These are phyloP conservation scores for Nemotelus pantherinus DNA, from an alignment of 2,888 invertebrate species.

Conservation along the genomic window DNA sequence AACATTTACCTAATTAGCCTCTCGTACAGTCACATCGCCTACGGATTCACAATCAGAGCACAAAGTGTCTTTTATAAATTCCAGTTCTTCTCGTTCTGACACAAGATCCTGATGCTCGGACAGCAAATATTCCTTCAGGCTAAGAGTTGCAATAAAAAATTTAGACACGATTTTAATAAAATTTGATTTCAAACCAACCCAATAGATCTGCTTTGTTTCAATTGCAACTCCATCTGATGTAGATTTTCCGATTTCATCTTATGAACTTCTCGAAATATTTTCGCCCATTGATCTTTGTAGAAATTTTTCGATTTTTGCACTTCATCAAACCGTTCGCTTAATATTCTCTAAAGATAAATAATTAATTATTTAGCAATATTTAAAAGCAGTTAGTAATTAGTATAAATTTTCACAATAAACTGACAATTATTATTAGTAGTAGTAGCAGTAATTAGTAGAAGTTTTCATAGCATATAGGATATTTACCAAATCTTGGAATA, in stretches of 20 bases:
- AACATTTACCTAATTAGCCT: neutral
- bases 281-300: conserved; percentile 81
- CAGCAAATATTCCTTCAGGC: conserved; percentile 47
- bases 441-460: neutral
- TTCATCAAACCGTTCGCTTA: conserved; percentile 73
- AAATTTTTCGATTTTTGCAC: conserved; percentile 75
- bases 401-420: too few species aligned
- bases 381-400: neutral
- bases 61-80: conserved; percentile 41
- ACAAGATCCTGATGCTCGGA: conserved; percentile 60
- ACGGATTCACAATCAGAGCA: conserved; percentile 39
- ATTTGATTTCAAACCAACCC: conserved; percentile 33
- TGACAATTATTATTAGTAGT: neutral
- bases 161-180: neutral
- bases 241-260: conserved; percentile 64
- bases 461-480: neutral
- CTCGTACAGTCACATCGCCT: neutral
- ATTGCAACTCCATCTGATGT: conserved; percentile 46
- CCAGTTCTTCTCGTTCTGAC: conserved; percentile 40
- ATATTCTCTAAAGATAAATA: conserved; percentile 62
- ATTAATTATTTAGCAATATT: conserved; percentile 21
- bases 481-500: conserved; percentile 73
- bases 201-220: conserved; percentile 36
- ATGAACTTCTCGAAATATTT: conserved; percentile 75
- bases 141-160: neutral